A percentile compares a stretch with the other conserved stretches of the same genome.
Conservation (phyloP, 2,113 vertebrate species). For the Turdus rufiventris region DNA sequence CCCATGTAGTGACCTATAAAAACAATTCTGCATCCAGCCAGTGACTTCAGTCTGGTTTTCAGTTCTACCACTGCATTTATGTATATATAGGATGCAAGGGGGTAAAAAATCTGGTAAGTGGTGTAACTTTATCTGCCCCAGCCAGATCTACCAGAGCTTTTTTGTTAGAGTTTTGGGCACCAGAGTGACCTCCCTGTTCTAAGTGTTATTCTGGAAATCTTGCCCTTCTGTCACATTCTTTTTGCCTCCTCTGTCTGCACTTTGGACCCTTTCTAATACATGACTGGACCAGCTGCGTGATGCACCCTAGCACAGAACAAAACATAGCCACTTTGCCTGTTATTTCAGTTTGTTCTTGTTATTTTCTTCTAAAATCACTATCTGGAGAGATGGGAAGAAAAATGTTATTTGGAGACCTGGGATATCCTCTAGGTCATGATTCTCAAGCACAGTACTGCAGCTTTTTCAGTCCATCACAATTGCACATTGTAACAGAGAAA, state of each 20-base stretch:
- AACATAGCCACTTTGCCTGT: neutral
- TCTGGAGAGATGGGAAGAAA: neutral
- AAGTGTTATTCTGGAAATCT: neutral
- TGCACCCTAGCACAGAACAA: neutral
- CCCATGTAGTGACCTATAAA: accelerated
- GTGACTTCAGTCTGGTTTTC: neutral
- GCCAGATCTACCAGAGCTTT: neutral
- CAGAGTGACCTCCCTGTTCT: neutral
- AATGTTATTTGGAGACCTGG: neutral
- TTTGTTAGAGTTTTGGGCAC: neutral
- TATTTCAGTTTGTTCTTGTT: neutral
- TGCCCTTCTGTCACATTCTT: neutral
- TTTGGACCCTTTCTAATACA: neutral
- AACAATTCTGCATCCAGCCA: neutral
- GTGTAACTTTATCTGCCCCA: neutral
- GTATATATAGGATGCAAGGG: neutral
- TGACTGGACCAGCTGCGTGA: neutral
- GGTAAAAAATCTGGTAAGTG: neutral
- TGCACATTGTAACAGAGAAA: neutral
- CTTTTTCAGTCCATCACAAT: neutral
- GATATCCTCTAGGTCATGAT: neutral
- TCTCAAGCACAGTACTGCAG: neutral
- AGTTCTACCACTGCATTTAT: neutral
- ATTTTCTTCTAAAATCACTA: neutral
- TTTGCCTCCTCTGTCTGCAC: neutral